Conservation (phyloP, 2,113 vertebrate genomes). For the Eulemur macaco region DNA sequence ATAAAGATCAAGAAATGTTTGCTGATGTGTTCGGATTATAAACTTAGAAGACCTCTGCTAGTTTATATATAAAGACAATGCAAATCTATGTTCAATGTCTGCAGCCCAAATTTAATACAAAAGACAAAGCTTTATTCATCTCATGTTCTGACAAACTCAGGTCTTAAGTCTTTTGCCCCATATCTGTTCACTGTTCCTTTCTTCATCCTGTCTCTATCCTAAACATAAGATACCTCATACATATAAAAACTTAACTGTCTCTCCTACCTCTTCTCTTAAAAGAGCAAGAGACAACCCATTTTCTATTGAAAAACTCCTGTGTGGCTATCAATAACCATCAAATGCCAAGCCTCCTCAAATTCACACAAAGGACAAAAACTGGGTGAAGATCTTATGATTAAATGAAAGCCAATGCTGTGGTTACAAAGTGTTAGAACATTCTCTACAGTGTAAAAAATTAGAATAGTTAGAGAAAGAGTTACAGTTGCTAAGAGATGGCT, state of each 20-base stretch:
- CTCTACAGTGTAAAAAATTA: constrained; percentile 55
- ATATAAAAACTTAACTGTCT: constrained; percentile 42
- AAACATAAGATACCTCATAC: constrained; percentile 35
- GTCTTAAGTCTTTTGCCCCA: neutral
- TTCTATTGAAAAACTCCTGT: constrained; percentile 57
- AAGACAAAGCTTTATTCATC: constrained; percentile 43
- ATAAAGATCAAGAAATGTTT: neutral
- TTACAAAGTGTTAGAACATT: constrained; percentile 44
- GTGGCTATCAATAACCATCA: constrained; percentile 67
- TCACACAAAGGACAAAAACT: constrained; percentile 69
- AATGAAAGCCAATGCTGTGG: constrained; percentile 68
- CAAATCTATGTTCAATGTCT: constrained; percentile 31
- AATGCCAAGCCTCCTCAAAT: constrained; percentile 76
- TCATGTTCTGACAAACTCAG: neutral
- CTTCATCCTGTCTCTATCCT: neutral
- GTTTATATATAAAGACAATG: constrained; percentile 1
- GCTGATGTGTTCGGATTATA: neutral
- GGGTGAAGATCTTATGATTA: constrained; percentile 64
- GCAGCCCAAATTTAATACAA: constrained; percentile 19
- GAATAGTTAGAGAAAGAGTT: constrained; percentile 15
- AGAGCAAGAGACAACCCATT: constrained; percentile 63
- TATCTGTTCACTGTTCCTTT: neutral
- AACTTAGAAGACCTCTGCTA: neutral
- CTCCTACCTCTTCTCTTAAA: constrained; percentile 3
- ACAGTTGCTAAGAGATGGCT: neutral